phyloP scores from a whole-genome alignment of 2,888 invertebrate species.

The Idaea straminata region DNA sequence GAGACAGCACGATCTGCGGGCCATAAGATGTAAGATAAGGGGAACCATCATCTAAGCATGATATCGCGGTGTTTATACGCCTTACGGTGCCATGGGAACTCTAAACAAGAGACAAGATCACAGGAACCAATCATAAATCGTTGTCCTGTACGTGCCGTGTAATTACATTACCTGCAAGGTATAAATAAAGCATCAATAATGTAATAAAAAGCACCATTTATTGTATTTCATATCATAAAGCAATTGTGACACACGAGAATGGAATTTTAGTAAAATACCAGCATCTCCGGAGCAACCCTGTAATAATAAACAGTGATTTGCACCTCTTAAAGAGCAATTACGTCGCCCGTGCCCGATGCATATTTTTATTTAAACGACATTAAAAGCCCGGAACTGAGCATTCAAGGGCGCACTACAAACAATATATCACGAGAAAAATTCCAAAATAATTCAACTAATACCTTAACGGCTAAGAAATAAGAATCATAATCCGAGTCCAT shows the following conservation, averaged over 20 bases:
- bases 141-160: constrained; percentile 24
- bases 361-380: constrained; percentile 69
- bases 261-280: background rate
- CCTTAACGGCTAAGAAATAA: constrained; percentile 50
- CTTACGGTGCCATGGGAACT: constrained; percentile 42
- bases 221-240: constrained; percentile 13
- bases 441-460: constrained; percentile 47
- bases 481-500: constrained; percentile 42
- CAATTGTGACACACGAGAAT: constrained; percentile 6
- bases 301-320: constrained; percentile 46
- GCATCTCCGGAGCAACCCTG: background rate
- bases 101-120: constrained; percentile 51
- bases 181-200: constrained; percentile 5
- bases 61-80: constrained; percentile 17
- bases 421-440: constrained; percentile 40
- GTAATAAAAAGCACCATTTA: constrained; percentile 26
- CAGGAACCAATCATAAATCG: constrained; percentile 52
- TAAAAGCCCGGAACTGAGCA: constrained; percentile 65
- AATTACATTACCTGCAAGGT: constrained; percentile 8
- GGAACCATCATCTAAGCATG: constrained; percentile 34
- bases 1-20: constrained; percentile 35
- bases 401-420: constrained; percentile 60
- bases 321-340: constrained; percentile 49
- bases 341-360: constrained; percentile 44
- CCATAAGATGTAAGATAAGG: constrained; percentile 48